Conservation (phyloP, 2,797 vertebrate species). For the Sylvia borin region DNA sequence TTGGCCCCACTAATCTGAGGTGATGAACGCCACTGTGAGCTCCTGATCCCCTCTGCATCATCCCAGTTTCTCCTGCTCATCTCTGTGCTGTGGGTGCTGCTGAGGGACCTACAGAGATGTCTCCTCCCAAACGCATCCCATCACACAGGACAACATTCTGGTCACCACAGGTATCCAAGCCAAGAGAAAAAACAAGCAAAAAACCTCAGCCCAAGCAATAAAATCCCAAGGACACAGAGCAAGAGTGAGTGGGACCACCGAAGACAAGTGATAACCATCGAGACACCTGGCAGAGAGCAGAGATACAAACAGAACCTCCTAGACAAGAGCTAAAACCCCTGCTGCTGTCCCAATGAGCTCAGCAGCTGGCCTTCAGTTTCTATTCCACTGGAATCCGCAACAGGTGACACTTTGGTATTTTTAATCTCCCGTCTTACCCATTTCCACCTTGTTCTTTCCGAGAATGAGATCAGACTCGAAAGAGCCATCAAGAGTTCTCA, state of each 20-base stretch:
- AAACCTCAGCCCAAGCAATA: background rate
- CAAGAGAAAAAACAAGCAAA: background rate
- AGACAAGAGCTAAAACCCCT: background rate
- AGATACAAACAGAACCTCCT: background rate
- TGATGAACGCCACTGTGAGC: background rate
- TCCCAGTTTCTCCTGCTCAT: background rate
- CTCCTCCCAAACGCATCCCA: background rate
- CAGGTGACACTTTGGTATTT: constrained; percentile 38
- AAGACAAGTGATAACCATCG: background rate
- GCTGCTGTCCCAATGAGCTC: background rate
- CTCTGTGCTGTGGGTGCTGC: background rate
- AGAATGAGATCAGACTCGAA: constrained; percentile 41
- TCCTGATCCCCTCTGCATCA: background rate
- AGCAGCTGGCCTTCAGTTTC: constrained; percentile 13
- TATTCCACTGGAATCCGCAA: background rate
- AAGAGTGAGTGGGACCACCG: background rate
- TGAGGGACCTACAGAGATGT: background rate
- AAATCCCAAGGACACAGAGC: background rate
- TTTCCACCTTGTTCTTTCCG: constrained; percentile 56
- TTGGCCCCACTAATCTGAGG: background rate
- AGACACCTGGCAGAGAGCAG: background rate
- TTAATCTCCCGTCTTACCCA: constrained; percentile 26
- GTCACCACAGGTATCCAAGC: background rate
- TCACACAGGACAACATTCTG: background rate
- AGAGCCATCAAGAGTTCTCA: constrained; percentile 11